These are phyloP conservation scores for Stylophora pistillata DNA, from an alignment of 64 coral and sea anemone genomes.

Conservation along the genomic window DNA sequence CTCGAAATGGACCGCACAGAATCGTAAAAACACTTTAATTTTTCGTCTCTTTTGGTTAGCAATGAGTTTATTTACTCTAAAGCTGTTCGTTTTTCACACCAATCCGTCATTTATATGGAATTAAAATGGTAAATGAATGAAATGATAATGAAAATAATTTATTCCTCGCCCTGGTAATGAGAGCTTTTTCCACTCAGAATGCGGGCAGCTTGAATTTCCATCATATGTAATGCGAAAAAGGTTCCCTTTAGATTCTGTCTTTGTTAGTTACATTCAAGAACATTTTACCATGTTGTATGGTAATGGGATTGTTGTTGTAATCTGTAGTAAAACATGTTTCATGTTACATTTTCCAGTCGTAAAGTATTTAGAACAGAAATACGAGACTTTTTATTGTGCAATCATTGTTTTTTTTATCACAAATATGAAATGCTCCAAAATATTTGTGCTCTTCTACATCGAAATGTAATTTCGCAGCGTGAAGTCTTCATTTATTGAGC, in stretches of 20 bases:
- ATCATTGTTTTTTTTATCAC: background rate
- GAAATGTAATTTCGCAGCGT: background rate
- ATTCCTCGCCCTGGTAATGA: too few relatives aligned
- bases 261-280: background rate
- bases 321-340: background rate
- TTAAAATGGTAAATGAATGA: background rate
- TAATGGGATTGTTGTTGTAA: background rate
- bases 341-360: background rate
- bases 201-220: too few relatives aligned
- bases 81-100: background rate
- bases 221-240: background rate
- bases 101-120: background rate
- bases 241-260: background rate
- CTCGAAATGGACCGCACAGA: background rate
- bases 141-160: too few relatives aligned
- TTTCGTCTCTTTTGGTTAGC: background rate
- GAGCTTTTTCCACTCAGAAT: too few relatives aligned
- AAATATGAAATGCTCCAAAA: background rate
- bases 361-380: background rate
- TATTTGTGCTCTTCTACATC: background rate
- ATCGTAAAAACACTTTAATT: background rate
- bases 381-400: background rate
- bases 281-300: background rate
- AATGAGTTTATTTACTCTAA: background rate
- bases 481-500: background rate